Conservation (phyloP, 2,797 vertebrate genomes). For the Micropoecilia bifurca region DNA sequence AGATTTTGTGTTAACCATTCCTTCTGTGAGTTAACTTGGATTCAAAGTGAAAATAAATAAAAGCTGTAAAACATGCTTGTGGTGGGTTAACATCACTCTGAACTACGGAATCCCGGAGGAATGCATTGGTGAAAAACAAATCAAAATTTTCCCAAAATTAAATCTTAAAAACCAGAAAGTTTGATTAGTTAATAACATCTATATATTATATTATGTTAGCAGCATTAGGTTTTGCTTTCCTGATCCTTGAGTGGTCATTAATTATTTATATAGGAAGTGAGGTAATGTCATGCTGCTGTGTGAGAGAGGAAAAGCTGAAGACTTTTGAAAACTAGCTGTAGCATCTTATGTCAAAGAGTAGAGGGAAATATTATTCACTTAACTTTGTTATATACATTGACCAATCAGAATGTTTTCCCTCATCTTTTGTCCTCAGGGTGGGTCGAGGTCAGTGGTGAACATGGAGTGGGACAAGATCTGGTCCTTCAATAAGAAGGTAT, state of each 20-base stretch:
- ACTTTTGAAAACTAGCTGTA: neutral
- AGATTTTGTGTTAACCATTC: no score
- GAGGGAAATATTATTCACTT: no score
- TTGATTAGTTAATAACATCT: no score
- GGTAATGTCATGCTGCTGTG: neutral
- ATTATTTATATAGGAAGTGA: neutral
- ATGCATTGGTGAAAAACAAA: no score
- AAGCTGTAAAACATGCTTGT: no score
- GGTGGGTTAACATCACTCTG: no score
- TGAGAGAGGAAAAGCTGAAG: neutral
- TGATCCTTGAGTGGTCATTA: neutral
- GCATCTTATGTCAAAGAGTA: neutral
- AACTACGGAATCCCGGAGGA: no score
- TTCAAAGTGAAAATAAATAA: no score
- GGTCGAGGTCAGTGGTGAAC: conserved; percentile 96
- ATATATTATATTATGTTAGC: neutral
- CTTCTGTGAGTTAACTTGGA: no score
- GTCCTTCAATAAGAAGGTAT: conserved; percentile 99
- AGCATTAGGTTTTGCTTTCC: neutral
- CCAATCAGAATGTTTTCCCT: neutral
- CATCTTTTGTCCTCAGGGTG: conserved; percentile 82
- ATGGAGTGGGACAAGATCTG: conserved; percentile 99
- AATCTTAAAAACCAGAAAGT: no score
- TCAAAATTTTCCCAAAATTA: no score
- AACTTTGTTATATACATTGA: neutral